Evolutionary conservation across 1,140 invertebrate species (phyloP).

Genomic region (Stratiolaelaps scimitus): DNA sequence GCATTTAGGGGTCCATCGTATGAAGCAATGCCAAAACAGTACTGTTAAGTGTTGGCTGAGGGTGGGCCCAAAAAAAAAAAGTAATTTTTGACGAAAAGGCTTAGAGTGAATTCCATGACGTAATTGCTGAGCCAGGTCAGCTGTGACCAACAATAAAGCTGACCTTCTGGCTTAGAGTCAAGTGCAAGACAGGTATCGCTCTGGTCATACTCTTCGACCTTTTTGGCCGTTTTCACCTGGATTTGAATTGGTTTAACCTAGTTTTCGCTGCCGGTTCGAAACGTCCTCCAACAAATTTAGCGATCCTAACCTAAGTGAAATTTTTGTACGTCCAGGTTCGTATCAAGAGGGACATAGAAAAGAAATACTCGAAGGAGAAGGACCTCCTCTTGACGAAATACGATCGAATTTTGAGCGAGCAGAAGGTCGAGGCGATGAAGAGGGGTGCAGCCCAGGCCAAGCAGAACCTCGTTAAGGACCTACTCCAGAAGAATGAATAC

Average conservation of each 20-base stretch:
- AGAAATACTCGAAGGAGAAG: not conserved
- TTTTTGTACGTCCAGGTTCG: slow-evolving; percentile 9
- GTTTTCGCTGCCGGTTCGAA: not conserved
- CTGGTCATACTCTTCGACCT: too few relatives aligned
- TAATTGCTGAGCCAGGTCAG: too few relatives aligned
- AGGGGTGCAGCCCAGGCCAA: slow-evolving; percentile 1
- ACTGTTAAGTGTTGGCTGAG: too few relatives aligned
- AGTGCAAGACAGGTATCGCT: too few relatives aligned
- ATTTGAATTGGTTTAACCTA: not conserved
- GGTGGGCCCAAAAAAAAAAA: too few relatives aligned
- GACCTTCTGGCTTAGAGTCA: too few relatives aligned
- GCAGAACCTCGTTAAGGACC: slow-evolving; percentile 10
- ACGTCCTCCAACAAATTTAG: not conserved
- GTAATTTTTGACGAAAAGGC: too few relatives aligned
- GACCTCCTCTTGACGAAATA: slow-evolving; percentile 3
- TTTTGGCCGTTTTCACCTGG: too few relatives aligned
- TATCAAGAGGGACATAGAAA: slow-evolving; percentile 7
- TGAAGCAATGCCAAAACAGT: too few relatives aligned
- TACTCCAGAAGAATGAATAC: not conserved
- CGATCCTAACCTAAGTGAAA: not conserved
- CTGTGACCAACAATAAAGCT: too few relatives aligned
- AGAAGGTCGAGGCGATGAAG: slow-evolving; percentile 19
- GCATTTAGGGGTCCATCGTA: too few relatives aligned
- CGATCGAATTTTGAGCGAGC: slow-evolving; percentile 10
- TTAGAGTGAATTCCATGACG: too few relatives aligned